Conservation (phyloP, 1,140 invertebrate genomes). For the Leptopilina boulardi region DNA sequence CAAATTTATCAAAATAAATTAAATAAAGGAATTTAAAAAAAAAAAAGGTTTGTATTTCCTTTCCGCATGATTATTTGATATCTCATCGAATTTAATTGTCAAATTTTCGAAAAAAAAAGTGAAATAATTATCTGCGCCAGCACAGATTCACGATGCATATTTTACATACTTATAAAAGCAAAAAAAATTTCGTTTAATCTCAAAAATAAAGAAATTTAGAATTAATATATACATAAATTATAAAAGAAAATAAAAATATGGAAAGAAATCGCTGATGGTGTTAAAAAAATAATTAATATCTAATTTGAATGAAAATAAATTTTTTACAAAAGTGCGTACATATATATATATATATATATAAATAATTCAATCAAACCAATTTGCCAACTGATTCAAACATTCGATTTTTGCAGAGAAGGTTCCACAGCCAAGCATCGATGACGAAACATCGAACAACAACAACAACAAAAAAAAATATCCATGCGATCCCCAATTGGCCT, state of each 20-base stretch:
- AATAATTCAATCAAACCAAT: conserved; percentile 16
- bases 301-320: too few species aligned
- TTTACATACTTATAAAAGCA: not conserved
- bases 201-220: too few species aligned
- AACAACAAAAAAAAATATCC: not conserved
- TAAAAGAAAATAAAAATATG: too few species aligned
- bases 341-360: too few species aligned
- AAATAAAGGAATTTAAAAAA: not conserved
- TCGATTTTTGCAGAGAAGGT: conserved; percentile 29
- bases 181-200: too few species aligned
- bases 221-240: too few species aligned
- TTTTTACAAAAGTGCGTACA: too few species aligned
- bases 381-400: conserved; percentile 17
- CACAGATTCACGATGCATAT: not conserved
- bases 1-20: not conserved
- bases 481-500: conserved; percentile 20
- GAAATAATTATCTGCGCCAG: not conserved
- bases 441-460: conserved; percentile 8
- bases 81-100: not conserved
- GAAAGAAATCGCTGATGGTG: too few species aligned
- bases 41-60: too few species aligned
- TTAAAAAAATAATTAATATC: too few species aligned
- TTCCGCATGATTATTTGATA: not conserved
- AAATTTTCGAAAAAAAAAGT: not conserved
- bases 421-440: conserved; percentile 31